Conservation (phyloP, 2,113 vertebrate species). For the Jaculus jaculus region DNA sequence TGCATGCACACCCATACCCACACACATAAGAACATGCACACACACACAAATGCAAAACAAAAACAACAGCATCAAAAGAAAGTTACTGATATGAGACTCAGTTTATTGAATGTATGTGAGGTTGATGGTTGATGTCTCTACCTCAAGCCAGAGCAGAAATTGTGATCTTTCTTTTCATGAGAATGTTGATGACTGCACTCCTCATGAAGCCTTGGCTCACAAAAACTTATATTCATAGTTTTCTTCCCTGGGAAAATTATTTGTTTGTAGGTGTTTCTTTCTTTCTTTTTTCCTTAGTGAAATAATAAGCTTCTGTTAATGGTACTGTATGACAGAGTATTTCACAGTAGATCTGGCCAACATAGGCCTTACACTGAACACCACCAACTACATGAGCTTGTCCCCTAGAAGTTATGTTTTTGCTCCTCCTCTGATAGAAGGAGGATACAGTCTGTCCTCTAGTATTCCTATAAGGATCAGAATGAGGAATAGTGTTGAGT, state of each 20-base stretch:
- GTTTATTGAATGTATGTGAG: neutral
- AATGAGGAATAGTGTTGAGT: slow-evolving; percentile 5
- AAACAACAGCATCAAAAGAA: too few relatives aligned
- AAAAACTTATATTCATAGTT: neutral
- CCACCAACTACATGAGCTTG: neutral
- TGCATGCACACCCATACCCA: too few relatives aligned
- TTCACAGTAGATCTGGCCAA: neutral
- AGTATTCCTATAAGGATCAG: neutral
- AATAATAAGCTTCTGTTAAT: neutral
- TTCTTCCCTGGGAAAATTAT: neutral
- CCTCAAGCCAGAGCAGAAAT: neutral
- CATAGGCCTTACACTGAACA: neutral
- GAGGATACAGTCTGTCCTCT: neutral
- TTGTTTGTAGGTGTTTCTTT: neutral
- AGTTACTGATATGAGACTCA: too few relatives aligned
- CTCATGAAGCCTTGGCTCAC: neutral
- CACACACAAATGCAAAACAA: too few relatives aligned
- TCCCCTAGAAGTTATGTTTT: neutral
- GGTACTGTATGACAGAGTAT: neutral
- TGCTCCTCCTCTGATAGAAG: neutral
- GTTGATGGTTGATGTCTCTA: too few relatives aligned
- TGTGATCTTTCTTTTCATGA: neutral
- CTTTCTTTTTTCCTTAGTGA: neutral
- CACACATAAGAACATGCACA: too few relatives aligned
- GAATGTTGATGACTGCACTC: neutral